phyloP scores from a whole-genome alignment of 2,888 invertebrate genomes.

The Allacma fusca region DNA sequence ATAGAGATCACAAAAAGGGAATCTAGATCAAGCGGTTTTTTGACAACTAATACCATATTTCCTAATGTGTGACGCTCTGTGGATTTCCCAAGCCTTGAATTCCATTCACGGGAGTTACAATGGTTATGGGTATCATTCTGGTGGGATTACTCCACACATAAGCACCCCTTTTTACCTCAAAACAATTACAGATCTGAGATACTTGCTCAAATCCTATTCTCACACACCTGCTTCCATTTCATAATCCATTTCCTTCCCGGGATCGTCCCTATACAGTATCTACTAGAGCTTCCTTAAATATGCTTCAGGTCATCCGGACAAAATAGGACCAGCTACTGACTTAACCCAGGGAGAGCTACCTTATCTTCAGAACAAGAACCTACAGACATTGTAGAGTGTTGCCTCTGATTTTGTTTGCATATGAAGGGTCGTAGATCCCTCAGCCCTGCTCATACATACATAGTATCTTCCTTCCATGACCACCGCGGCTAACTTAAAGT shows the following conservation, averaged over 20 bases:
- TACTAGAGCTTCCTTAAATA: too few species aligned
- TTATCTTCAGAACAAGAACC: too few species aligned
- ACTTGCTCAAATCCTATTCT: conserved; percentile 30
- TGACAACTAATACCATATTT: conserved; percentile 21
- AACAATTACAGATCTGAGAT: conserved; percentile 30
- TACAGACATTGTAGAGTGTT: too few species aligned
- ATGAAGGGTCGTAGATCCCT: too few species aligned
- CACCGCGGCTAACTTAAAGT: too few species aligned
- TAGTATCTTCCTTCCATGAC: not conserved
- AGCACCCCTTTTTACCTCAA: not conserved
- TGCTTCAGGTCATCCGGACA: too few species aligned
- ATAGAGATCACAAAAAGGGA: conserved; percentile 22
- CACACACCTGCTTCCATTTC: conserved; percentile 28
- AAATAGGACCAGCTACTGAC: too few species aligned
- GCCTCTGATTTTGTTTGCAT: too few species aligned
- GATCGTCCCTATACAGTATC: too few species aligned
- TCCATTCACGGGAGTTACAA: not conserved
- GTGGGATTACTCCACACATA: not conserved
- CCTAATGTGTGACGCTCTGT: too few species aligned
- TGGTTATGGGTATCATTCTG: not conserved
- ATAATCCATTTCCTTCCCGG: conserved; percentile 6
- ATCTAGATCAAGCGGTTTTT: conserved; percentile 31
- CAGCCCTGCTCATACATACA: too few species aligned
- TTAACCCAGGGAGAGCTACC: too few species aligned
- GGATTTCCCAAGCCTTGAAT: not conserved